These are phyloP conservation scores for Sebastes oblongus DNA, from an alignment of 2,797 vertebrate genomes.

Conservation along the genomic window DNA sequence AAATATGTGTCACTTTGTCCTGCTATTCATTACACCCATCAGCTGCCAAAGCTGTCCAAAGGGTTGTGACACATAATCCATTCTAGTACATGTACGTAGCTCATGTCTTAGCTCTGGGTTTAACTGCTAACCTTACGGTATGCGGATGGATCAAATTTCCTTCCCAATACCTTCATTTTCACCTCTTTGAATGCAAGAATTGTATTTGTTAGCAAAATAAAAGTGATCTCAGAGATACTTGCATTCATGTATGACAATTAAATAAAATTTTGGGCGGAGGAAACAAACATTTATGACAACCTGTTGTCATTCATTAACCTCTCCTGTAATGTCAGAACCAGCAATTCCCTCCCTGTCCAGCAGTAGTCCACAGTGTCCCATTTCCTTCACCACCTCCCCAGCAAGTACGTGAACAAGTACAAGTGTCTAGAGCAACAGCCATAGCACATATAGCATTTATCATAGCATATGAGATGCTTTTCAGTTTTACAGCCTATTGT, in stretches of 20 bases:
- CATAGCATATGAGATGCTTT: neutral
- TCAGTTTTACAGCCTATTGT: neutral
- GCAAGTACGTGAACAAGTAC: too few relatives aligned
- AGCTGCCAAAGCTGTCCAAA: neutral
- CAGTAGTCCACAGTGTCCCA: neutral
- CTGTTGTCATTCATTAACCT: neutral
- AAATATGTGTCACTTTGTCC: neutral
- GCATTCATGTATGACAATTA: neutral
- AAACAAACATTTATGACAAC: neutral
- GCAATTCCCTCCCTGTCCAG: neutral
- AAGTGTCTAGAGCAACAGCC: too few relatives aligned
- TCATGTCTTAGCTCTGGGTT: conserved; percentile 8
- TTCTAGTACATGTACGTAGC: neutral
- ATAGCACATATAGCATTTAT: too few relatives aligned
- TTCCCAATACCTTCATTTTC: neutral
- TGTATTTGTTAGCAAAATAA: neutral
- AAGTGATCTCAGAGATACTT: neutral
- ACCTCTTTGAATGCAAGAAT: neutral
- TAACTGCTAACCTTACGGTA: conserved; percentile 15
- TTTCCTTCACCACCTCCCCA: neutral
- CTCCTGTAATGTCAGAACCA: neutral
- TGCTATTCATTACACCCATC: conserved; percentile 1
- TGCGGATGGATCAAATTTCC: neutral
- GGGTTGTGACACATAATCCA: neutral
- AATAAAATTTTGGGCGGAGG: neutral